Conservation (phyloP, 1,140 invertebrate genomes). For the Drosophila auraria region DNA sequence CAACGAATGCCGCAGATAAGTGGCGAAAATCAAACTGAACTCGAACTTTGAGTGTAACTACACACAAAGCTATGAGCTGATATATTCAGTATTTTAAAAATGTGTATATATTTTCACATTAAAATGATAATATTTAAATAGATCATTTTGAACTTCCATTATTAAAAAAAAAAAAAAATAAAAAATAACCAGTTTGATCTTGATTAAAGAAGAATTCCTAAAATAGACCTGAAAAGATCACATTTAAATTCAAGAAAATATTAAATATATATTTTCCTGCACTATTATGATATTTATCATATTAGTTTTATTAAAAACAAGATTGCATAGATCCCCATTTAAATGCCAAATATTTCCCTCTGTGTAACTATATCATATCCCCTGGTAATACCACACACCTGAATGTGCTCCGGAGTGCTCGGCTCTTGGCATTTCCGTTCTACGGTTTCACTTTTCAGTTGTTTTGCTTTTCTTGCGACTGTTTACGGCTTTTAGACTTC, state of each 20-base stretch:
- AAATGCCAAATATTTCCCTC: not conserved
- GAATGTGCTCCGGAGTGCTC: constrained; percentile 56
- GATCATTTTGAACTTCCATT: too few relatives aligned
- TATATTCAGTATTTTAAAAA: too few relatives aligned
- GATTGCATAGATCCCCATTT: not conserved
- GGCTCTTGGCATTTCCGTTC: constrained; percentile 74
- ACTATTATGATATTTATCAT: too few relatives aligned
- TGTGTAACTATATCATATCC: constrained; percentile 4
- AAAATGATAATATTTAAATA: too few relatives aligned
- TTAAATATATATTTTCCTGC: not conserved
- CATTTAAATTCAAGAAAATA: not conserved
- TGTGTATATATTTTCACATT: too few relatives aligned
- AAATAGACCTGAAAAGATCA: not conserved
- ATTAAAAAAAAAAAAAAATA: too few relatives aligned
- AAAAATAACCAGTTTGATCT: too few relatives aligned
- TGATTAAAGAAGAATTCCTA: too few relatives aligned
- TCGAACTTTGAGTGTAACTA: not conserved
- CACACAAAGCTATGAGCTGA: not conserved
- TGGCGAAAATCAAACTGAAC: constrained; percentile 3
- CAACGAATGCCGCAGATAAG: constrained; percentile 13
- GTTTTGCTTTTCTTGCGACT: constrained; percentile 17
- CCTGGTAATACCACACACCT: constrained; percentile 36
- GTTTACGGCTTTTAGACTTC: constrained; percentile 64
- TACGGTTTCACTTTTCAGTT: constrained; percentile 28
- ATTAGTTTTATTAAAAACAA: not conserved